Evolutionary conservation across 2,113 vertebrate species (phyloP).

Genomic region (Psettodes erumei): DNA sequence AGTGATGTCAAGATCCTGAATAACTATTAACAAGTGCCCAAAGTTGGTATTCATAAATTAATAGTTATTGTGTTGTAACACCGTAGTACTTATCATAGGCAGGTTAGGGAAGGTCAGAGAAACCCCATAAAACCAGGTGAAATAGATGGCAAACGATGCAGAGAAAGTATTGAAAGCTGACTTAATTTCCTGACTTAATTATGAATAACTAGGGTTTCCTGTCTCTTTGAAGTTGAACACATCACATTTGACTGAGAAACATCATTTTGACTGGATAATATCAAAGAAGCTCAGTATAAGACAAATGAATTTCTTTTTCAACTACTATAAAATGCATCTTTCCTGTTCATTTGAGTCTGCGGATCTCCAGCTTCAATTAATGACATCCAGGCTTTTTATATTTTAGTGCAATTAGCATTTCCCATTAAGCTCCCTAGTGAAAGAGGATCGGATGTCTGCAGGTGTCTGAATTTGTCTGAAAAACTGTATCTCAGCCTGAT

Average conservation of each 20-base stretch:
- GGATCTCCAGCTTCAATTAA: not conserved
- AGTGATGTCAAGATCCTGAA: slow-evolving; percentile 22
- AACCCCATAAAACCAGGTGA: not conserved
- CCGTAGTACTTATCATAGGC: not conserved
- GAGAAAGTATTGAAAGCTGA: not conserved
- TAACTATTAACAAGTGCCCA: not conserved
- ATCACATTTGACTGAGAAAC: not conserved
- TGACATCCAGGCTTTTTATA: not conserved
- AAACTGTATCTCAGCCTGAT: not conserved
- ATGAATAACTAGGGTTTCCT: not conserved
- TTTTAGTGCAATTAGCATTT: not conserved
- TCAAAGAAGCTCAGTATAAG: not conserved
- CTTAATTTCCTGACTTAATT: not conserved
- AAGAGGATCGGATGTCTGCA: not conserved
- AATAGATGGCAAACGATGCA: not conserved
- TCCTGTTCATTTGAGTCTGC: not conserved
- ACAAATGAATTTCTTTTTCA: not conserved
- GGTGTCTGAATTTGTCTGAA: not conserved
- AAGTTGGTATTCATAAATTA: slow-evolving; percentile 3
- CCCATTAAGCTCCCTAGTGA: not conserved
- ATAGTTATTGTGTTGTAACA: slow-evolving; percentile 8
- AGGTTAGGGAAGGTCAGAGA: not conserved
- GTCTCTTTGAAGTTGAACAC: not conserved
- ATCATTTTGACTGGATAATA: not conserved
- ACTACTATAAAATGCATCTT: not conserved